phyloP scores from a whole-genome alignment of 2,797 vertebrate genomes.

The Chloroceryle amazona region DNA sequence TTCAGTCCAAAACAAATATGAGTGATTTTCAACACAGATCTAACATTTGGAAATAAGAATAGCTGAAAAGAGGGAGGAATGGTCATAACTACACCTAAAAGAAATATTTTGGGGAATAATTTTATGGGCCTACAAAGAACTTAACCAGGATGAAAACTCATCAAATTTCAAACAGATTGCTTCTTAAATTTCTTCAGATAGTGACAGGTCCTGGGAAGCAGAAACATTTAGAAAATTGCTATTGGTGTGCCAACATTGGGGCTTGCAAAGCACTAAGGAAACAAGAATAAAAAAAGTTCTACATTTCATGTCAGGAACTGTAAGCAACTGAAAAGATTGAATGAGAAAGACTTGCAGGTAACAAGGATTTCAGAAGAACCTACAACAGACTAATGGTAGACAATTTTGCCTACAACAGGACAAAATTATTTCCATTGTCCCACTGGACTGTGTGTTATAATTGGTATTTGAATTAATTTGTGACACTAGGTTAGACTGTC shows the following conservation, averaged over 20 bases:
- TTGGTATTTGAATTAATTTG: neutral
- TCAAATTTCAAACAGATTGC: neutral
- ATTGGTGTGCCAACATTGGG: fast-evolving
- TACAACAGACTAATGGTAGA: neutral
- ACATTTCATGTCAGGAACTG: neutral
- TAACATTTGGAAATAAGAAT: neutral
- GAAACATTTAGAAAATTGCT: neutral
- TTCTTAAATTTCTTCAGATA: neutral
- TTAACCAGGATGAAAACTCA: neutral
- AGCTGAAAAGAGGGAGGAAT: neutral
- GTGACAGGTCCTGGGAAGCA: neutral
- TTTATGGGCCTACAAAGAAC: neutral
- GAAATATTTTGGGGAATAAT: neutral
- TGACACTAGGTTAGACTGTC: neutral
- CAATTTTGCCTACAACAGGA: neutral
- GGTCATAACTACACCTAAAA: neutral
- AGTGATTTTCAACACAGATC: neutral
- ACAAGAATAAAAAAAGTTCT: neutral
- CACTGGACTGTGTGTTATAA: neutral
- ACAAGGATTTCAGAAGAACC: neutral
- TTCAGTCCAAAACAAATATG: neutral
- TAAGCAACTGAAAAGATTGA: neutral
- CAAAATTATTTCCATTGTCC: neutral
- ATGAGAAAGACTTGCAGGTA: neutral
- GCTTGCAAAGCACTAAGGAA: neutral